Percentiles rank a stretch among this genome's conserved stretches.
Conservation (phyloP, 37 sponge, comb jelly and placozoan species). For the Mnemiopsis leidyi region DNA sequence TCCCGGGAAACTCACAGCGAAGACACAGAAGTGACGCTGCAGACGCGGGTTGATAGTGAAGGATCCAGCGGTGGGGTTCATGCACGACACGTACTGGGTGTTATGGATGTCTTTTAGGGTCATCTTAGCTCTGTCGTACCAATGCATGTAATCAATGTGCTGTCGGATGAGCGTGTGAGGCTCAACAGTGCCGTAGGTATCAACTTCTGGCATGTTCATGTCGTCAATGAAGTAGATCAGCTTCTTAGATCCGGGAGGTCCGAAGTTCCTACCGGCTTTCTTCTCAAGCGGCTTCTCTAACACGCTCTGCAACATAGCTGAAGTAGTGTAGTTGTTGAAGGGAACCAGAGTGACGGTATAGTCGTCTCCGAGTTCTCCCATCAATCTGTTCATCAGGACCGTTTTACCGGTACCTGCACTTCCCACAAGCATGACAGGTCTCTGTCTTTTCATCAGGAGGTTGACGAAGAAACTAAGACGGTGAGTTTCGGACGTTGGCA, state of each 20-base stretch:
- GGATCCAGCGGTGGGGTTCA: slow-evolving; percentile 99
- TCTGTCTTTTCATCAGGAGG: slow-evolving; percentile 81
- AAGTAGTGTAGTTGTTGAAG: slow-evolving; percentile 99
- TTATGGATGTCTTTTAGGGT: slow-evolving; percentile 93
- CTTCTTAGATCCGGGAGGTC: slow-evolving; percentile 95
- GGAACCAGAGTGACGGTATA: slow-evolving; percentile 83
- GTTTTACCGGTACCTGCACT: slow-evolving; percentile 97
- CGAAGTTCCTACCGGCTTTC: slow-evolving; percentile 97
- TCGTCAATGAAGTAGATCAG: slow-evolving; percentile 99
- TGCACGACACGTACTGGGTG: slow-evolving; percentile 97
- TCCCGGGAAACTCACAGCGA: slow-evolving; percentile 94
- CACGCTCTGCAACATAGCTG: slow-evolving; percentile 93
- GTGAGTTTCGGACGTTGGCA: slow-evolving; percentile 91
- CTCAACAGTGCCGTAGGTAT: slow-evolving; percentile 95
- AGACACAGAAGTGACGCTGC: slow-evolving; percentile 98
- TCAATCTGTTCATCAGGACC: slow-evolving; percentile 78
- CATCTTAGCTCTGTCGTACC: slow-evolving; percentile 94
- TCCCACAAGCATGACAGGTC: slow-evolving; percentile 99
- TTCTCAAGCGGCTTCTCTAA: slow-evolving; percentile 99
- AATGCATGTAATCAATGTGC: slow-evolving; percentile 95
- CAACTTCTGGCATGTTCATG: slow-evolving; percentile 98
- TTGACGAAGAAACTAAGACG: slow-evolving; percentile 84
- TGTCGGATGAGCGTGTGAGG: slow-evolving; percentile 97
- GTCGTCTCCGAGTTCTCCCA: slow-evolving; percentile 78
- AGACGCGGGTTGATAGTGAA: slow-evolving; percentile 99